These are phyloP conservation scores for Sisor rabdophorus DNA, from an alignment of 2,113 vertebrate species.

Conservation along the genomic window DNA sequence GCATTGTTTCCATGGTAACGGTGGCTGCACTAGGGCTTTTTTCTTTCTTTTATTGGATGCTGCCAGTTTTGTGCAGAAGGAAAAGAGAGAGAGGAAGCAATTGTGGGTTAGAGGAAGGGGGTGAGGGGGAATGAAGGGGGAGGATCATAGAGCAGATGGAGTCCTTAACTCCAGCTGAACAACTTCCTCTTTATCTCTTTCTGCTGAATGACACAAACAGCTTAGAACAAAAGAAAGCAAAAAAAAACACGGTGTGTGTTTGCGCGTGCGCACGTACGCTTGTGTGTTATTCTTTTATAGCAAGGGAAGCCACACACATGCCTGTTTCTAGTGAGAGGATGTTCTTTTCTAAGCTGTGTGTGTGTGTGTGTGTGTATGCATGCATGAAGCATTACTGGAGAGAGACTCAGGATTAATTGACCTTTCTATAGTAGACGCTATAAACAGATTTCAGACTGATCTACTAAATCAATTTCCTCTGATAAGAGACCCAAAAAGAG, in stretches of 20 bases:
- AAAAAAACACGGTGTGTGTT: constrained; percentile 4
- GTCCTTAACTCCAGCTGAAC: constrained; percentile 47
- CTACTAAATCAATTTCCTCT: constrained; percentile 1
- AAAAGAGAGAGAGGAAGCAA: neutral
- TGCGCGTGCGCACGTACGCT: neutral
- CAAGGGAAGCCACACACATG: neutral
- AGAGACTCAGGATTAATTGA: constrained; percentile 30
- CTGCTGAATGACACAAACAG: constrained; percentile 26
- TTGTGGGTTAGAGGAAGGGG: neutral
- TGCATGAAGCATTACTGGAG: constrained; percentile 13
- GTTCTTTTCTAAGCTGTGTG: neutral
- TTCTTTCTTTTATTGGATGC: constrained; percentile 29
- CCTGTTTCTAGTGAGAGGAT: neutral
- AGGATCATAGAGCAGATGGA: constrained; percentile 46
- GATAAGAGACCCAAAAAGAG: neutral
- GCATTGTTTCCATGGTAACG: constrained; percentile 51
- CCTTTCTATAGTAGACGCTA: constrained; percentile 43
- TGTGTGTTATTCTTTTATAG: neutral
- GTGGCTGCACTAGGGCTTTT: constrained; percentile 49
- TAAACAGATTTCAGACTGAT: neutral
- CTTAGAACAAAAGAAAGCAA: constrained; percentile 35
- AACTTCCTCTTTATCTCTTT: constrained; percentile 10
- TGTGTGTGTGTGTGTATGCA: neutral
- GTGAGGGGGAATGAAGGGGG: neutral
- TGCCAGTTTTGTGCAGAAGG: constrained; percentile 33